Evolutionary conservation across 1,140 invertebrate genomes (phyloP), one percentile per base, ranked within the genome.

Genomic region (Coenobita brevimanus): DNA sequence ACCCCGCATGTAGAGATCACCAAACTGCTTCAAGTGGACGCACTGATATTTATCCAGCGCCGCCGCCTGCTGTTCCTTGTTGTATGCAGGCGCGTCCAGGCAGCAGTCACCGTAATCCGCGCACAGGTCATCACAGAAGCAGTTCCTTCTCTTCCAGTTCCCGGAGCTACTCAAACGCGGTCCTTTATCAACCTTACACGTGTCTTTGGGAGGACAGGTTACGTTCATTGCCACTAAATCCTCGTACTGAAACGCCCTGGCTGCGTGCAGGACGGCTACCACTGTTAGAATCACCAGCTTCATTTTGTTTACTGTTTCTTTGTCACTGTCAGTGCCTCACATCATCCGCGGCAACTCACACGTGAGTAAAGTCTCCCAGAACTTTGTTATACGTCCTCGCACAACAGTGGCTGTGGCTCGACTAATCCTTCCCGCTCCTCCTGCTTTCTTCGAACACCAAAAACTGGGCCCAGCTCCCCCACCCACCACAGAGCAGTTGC

Each of bases 101-200:
- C 94, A 94, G 89, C 94, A 94, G 91, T 94, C 94, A 33, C 94
- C 94, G 87, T 93, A 94, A 1, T 91, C 89, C 30, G 90, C 89
- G 88, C 94, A 94, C 6, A 91, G 90, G 38, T 92, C 89, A 89
- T 94, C 94, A 89, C 94, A 94, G 43, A 93, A 91, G 89, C 94
- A 94, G 90, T 93, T 94, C n/a, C 93, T 90, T 15, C 92, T 91
- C 60, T 92, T 92, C 92, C 92, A 93, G 86, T 93, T 91, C 17
- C 80, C 46, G 13, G 86, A 69, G 27, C 84, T 67, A 33, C 71
- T 80, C 15, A 90, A 24, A 50, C 89, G 86, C 6, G 89, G 85
- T 2, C 81, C 81, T 71, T 87, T 81, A 30, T 76, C 83, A 71
- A 43, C 50, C 38, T 41, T 78, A 46, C 89, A 89, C 21, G 79